Conservation (phyloP, 2,888 invertebrate species). For the Drosophila hamatofila region DNA sequence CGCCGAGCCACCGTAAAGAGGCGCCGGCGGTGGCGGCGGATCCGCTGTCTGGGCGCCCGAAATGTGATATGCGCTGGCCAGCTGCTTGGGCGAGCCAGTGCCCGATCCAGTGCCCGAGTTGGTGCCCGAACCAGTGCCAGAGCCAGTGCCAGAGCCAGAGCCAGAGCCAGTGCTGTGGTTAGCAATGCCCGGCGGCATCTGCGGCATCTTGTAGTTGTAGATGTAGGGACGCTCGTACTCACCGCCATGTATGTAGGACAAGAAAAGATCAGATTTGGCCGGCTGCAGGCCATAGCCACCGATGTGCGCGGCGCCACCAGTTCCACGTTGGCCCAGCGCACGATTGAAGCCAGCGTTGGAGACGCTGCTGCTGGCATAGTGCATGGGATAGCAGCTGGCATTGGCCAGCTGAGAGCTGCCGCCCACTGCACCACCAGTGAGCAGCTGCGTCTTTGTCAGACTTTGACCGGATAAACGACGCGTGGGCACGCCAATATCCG, state of each 20-base stretch:
- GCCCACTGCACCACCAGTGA: constrained; percentile 68
- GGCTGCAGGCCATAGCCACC: constrained; percentile 80
- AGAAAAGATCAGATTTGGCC: constrained; percentile 84
- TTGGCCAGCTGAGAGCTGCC: constrained; percentile 72
- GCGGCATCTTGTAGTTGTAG: constrained; percentile 84
- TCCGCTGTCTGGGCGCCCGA: constrained; percentile 84
- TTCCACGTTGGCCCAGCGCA: constrained; percentile 55
- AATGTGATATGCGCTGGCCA: constrained; percentile 83
- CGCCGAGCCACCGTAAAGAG: constrained; percentile 80
- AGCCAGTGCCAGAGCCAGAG: not conserved
- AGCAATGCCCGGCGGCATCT: constrained; percentile 73
- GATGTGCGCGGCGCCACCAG: constrained; percentile 31
- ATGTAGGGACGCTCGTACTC: constrained; percentile 83
- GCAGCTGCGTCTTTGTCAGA: constrained; percentile 82
- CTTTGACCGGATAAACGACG: constrained; percentile 80
- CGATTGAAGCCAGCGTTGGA: constrained; percentile 55
- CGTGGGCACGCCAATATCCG: constrained; percentile 85
- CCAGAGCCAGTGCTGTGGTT: constrained; percentile 40
- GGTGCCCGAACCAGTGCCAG: constrained; percentile 38
- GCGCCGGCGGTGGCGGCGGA: constrained; percentile 81
- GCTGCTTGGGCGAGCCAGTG: constrained; percentile 61
- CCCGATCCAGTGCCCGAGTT: constrained; percentile 39
- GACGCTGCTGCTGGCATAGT: constrained; percentile 73
- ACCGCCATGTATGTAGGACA: constrained; percentile 82
- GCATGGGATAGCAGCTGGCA: constrained; percentile 78